phyloP scores from a whole-genome alignment of 1,140 invertebrate species.

The Neodiprion virginianus region DNA sequence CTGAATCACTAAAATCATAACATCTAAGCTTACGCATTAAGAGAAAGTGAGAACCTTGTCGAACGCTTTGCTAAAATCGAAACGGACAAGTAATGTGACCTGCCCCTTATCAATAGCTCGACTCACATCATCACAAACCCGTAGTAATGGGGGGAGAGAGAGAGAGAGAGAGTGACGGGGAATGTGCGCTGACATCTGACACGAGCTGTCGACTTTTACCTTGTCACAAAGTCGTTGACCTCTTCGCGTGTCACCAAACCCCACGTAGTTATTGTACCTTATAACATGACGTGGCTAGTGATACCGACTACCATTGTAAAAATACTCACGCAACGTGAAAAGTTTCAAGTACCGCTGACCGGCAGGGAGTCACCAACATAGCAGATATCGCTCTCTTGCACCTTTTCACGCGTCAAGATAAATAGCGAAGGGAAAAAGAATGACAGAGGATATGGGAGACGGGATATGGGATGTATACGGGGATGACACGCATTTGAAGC shows the following conservation, averaged over 20 bases:
- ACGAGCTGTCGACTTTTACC: background rate
- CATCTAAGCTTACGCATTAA: background rate
- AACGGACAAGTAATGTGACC: no score
- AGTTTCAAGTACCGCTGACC: background rate
- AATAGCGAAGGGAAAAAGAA: background rate
- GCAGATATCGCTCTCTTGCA: background rate
- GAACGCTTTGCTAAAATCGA: no score
- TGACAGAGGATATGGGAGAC: background rate
- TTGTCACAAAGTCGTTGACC: background rate
- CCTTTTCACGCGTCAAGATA: background rate
- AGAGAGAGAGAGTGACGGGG: background rate
- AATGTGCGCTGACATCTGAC: background rate
- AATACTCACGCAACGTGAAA: background rate
- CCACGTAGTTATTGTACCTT: background rate
- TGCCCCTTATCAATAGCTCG: no score
- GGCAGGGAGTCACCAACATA: background rate
- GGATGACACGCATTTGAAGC: background rate
- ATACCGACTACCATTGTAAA: background rate
- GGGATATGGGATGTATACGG: no score
- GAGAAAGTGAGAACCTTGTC: no score
- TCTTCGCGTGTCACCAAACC: background rate
- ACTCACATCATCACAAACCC: no score
- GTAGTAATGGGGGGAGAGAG: no score
- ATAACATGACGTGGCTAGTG: background rate
- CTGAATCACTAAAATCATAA: background rate